Percentiles rank a stretch among this genome's conserved stretches.
These are phyloP conservation scores for Otis tarda DNA, from an alignment of 2,113 vertebrate species.

Conservation along the genomic window DNA sequence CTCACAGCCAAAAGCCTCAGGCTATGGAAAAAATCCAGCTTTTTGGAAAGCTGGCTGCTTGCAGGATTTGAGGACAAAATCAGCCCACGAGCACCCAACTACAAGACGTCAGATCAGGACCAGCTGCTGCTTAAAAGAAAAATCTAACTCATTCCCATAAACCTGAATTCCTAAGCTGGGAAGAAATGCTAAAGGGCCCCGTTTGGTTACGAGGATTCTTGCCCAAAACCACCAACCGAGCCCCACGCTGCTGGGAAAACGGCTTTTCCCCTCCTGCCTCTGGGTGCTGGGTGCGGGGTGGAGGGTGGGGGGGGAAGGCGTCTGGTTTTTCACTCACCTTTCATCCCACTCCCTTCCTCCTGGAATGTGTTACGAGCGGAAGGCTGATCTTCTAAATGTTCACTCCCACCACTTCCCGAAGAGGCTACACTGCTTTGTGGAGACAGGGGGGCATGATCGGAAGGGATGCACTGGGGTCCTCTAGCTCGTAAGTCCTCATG, in stretches of 20 bases:
- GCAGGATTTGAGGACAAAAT: neutral
- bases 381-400: constrained; percentile 94
- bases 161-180: neutral
- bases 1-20: neutral
- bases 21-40: neutral
- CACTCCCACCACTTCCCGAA: constrained; percentile 97
- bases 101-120: neutral
- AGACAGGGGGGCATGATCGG: constrained; percentile 95
- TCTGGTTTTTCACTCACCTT: constrained; percentile 85
- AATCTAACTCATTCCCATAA: neutral
- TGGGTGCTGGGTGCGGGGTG: neutral
- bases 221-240: neutral
- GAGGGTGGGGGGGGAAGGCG: neutral
- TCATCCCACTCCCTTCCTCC: constrained; percentile 98
- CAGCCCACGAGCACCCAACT: neutral
- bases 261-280: neutral
- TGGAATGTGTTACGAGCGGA: constrained; percentile 94
- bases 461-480: constrained; percentile 87
- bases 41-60: neutral
- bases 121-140: neutral
- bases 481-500: constrained; percentile 96
- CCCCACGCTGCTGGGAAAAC: neutral
- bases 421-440: constrained; percentile 99
- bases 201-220: neutral
- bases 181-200: neutral